Evolutionary conservation across 2,797 vertebrate genomes (phyloP), one percentile per base, ranked within the genome.

Genomic region (Pampus argenteus): DNA sequence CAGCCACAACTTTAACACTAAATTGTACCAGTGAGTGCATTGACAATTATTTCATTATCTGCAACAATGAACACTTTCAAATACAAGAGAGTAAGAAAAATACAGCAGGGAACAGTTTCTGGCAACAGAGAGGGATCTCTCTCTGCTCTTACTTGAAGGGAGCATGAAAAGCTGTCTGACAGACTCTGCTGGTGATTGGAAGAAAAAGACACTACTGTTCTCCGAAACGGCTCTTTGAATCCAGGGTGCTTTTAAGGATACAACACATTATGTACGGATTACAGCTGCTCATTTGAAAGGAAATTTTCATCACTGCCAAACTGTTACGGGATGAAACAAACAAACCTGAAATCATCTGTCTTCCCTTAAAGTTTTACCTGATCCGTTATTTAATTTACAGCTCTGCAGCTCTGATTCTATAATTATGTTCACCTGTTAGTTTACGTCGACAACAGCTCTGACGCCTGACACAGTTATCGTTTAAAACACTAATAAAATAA

Each of bases 361-460:
- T 54, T 71, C 59, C 44, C 56, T 5, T 5, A 0, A 54, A 76
- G 58, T 67, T 56, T 47, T 49, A 59, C 45, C n/a, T 13, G 8
- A 38, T 62, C 26, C 29, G 5, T 2, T 4, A 51, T 66, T 60
- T 5, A 9, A 69, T 63, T 55, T 70, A 22, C 18, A 67, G 55
- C 51, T 17, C 34, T 63, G 71, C 57, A 50, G 47, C 61, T 52
- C 51, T 79, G 67, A 50, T 64, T 69, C 73, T 88, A 78, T 76
- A 78, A 85, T 86, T 86, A 86, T 13, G 34, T 76, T 65, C 20
- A 6, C 29, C 66, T 67, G 58, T 25, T 54, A 66, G 38, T 65
- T 79, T 38, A 55, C 26, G 40, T 55, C 67, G 52, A 22, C 50
- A 63, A 9, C 3, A 44, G 52, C 20, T 67, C 20, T 60, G 52